Evolutionary conservation across 2,113 vertebrate genomes (phyloP), one percentile per base, ranked within the genome.

Genomic region (Collichthys lucidus): DNA sequence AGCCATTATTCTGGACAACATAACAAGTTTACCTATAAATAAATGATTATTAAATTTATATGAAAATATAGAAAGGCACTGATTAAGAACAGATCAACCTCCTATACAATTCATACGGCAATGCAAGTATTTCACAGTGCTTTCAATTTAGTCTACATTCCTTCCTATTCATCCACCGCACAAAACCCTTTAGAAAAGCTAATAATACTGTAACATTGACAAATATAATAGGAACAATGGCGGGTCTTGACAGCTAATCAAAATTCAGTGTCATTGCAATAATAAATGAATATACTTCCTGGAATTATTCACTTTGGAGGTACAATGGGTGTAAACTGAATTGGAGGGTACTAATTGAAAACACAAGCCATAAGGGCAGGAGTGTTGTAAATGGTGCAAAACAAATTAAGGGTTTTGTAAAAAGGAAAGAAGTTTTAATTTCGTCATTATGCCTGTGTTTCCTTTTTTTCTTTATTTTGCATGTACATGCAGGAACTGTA

Each of bases 321-420:
- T 46, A 71, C 46, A 86, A 78, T 69, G 62, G 44, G 29, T 61
- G 44, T 65, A 89, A 82, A 89, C 85, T 90, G 53, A 87, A 92
- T 89, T 77, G 79, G 73, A 80, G 16, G 22, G 22, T 47, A 59
- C 59, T 86, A 89, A 91, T 88, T 90, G 89, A 92, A 92, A 90
- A 88, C 62, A 84, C 74, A 77, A 85, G 73, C 74, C 74, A 78
- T 60, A 59, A 84, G 50, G 49, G 62, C 53, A 88, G 31, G 40
- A 86, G 72, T 71, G 63, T 67, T 83, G 64, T 75, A 85, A 86
- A 83, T 50, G 72, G 72, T 74, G 46, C 72, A 90, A 89, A 87
- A 87, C 60, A 83, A 89, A 86, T 72, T 73, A 69, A 73, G 53
- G 24, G 50, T 66, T 67, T 74, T 84, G 53, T 77, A 81, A 69